Evolutionary conservation across 2,797 vertebrate species (phyloP), one percentile per base, ranked within the genome.

Genomic region (Euphonia xanthogaster): DNA sequence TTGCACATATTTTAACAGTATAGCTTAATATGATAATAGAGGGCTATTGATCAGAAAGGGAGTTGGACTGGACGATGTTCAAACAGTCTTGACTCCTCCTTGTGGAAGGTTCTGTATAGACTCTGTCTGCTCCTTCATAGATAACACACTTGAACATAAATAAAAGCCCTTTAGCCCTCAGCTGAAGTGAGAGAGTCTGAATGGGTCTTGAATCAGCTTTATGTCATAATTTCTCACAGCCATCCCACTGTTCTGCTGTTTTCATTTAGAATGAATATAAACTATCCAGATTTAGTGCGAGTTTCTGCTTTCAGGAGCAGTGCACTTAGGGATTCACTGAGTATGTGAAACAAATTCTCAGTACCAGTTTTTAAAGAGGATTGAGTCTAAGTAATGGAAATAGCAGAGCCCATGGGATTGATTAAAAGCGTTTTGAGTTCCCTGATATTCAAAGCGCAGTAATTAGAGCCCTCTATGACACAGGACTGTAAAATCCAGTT

Each of bases 41-140:
- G 23, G 19, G 12, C 24, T 53, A 76, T 73, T 73, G 86, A 89
- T 77, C 57, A 77, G 61, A 65, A 63, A 54, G 12, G 57, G 23
- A 63, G 33, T 19, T 37, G 39, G 20, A 61, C 31, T 71, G 81
- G 35, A 83, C 57, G 39, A 20, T 33, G 75, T 87, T 96, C 94
- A 94, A 96, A 91, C 77, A 91, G 72, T 73, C 91, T 95, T 92
- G 24, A 95, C 88, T 96, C 81, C 65, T 73, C 65, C 5, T 3
- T 86, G 60, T 50, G 76, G 63, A 79, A 45, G 14, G 44, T 94
- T 97, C 85, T 88, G 78, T 93, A 93, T 96, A 86, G 94, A 92
- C 86, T 90, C 93, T 94, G 77, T 90, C 94, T 97, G 80, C 83
- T 94, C 50, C 30, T 96, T 96, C 95, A 95, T 94, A 97, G 97